Base-by-base conservation (phyloP, 2,113 vertebrate genomes). In the Suricata suricatta region DNA sequence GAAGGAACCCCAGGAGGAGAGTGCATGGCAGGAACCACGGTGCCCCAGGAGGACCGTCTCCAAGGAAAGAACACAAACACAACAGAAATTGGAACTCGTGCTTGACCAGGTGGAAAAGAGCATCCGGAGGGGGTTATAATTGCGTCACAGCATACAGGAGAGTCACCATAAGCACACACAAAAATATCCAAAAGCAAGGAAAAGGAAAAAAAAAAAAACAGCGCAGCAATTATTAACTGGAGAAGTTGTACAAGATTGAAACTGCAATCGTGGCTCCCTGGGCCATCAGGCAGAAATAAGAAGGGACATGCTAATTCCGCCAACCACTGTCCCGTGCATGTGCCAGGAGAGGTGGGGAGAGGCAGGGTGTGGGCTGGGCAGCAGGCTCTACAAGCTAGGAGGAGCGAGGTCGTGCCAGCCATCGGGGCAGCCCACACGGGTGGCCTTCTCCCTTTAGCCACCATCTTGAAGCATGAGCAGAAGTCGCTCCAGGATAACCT, bases 381-480 rank as follows among this genome's bases (percentile, higher is more conserved):
- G 11, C 17, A 27, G 41, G 25, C 38, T 27, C 50, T 17, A n/a
- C n/a, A 33, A n/a, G 33, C 29, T 66, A 72, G 23, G 7, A 72
- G 54, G 5, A 10, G 4, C 23, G 64, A 52, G 35, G 16, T 23
- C 7, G 3, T 0, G 5, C 23, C 84, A 35, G n/a, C 4, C 60
- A 7, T 1, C 1, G 1, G 6, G 50, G 27, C 2, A 31, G 14
- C 29, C 38, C 54, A 3, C 3, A 54, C 0, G 0, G 29, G 29
- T n/a, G 44, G 68, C 29, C 14, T 29, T 6, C 38, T 17, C 72
- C 4, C 77, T 44, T 23, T 19, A 60, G 60, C 76, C 68, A 85
- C 72, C 41, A 21, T 11, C 69, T 33, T 25, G 23, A 41, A 74
- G 81, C 25, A 83, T 9, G 47, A 19, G 25, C 54, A 13, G n/a